Base-by-base conservation (phyloP, 1,140 invertebrate genomes). In the Microvelia longipes region DNA sequence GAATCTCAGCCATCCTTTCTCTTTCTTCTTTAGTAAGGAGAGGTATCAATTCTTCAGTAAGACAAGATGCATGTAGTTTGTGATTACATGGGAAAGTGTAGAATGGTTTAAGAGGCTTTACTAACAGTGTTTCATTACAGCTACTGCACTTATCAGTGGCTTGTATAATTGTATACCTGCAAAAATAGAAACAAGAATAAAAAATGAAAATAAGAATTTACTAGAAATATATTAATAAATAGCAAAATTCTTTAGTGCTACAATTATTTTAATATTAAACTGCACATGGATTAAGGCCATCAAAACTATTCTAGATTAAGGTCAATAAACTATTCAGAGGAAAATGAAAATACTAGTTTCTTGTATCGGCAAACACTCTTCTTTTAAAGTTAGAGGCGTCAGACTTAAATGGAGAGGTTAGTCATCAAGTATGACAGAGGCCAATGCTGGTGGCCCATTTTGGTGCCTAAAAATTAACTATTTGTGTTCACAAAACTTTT, bases 41-140 rank as follows among this genome's bases (percentile, higher is more conserved):
- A 0, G 89, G 89, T 68, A 85, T 82, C 19, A 96, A 82, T 77
- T 94, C 90, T 28, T 85, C 83, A 11, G 90, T 85, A n/a, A 98
- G 82, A 80, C 96, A 99, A 79, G 97, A 93, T 28, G 86, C 85
- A 79, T 99, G 96, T 80, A 98, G 98, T 77, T 88, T 88, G 80
- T 99, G 96, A 29, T 88, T 86, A 81, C 96, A 99, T 0, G 93
- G 93, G 80, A 98, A 99, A 69, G 93, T 81, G 77, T 97, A 98
- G 81, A 98, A 98, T 5, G 92, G 88, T 66, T 90, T 84, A 26
- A 90, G 82, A 11, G 92, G 88, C 66, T 90, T 84, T 26, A 90
- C 82, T 71, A 98, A 80, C 24, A 98, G 80, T 71, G 89, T 88
- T 69, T 88, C 85, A 19, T 85, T 84, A 80, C 96, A 99, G 62